Evolutionary conservation across 1,140 invertebrate species (phyloP).

Genomic region (Lethocerus indicus): DNA sequence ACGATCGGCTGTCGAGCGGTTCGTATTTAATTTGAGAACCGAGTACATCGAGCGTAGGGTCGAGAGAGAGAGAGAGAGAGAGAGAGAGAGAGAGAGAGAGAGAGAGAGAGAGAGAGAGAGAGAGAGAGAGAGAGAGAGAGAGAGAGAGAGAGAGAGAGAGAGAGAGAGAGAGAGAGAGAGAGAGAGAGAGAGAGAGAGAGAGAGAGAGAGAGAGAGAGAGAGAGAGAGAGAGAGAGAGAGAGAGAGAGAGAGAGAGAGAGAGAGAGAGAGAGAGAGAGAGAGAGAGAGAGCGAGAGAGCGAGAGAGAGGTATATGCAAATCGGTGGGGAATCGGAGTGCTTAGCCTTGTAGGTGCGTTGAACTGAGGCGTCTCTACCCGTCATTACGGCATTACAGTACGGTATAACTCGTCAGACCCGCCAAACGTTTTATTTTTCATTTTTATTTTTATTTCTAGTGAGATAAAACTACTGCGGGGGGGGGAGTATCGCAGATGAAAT

Average conservation of each 20-base stretch:
- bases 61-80: conserved; percentile 8
- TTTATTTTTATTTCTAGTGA: too few relatives aligned
- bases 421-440: too few relatives aligned
- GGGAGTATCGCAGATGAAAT: too few relatives aligned
- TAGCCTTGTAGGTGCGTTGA: too few relatives aligned
- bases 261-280: conserved; percentile 6
- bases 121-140: conserved; percentile 4
- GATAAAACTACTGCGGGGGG: too few relatives aligned
- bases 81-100: conserved; percentile 6
- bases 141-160: conserved; percentile 3
- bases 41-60: neutral
- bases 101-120: conserved; percentile 5
- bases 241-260: conserved; percentile 2
- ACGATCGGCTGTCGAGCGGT: too few relatives aligned
- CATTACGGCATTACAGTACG: too few relatives aligned
- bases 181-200: conserved; percentile 6
- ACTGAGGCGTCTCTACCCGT: too few relatives aligned
- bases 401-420: too few relatives aligned
- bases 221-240: conserved; percentile 4
- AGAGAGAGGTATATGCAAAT: too few relatives aligned
- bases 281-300: neutral
- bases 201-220: conserved; percentile 6
- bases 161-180: conserved; percentile 6
- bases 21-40: too few relatives aligned
- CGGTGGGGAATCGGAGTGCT: too few relatives aligned